Evolutionary conservation across 2,113 vertebrate species (phyloP).

Genomic region (Uropsilus gracilis): DNA sequence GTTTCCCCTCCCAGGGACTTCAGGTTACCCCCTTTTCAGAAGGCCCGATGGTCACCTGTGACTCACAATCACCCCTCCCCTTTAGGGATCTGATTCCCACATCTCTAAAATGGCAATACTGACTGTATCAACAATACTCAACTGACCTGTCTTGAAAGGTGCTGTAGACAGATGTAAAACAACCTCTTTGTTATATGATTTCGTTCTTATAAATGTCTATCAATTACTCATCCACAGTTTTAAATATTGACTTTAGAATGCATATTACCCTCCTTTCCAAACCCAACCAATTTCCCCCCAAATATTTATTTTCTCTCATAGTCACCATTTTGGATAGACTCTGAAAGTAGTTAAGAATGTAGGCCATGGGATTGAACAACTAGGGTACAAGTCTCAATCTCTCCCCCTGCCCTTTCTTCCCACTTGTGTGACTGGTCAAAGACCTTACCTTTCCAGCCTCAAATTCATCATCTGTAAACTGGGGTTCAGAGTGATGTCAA

Average conservation of each 20-base stretch:
- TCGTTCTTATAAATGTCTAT: neutral
- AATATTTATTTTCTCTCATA: neutral
- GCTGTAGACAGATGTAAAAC: neutral
- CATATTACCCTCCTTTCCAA: too few relatives aligned
- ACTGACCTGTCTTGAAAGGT: neutral
- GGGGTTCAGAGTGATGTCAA: neutral
- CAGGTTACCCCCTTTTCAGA: neutral
- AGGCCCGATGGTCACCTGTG: neutral
- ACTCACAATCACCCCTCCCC: neutral
- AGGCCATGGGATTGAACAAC: neutral
- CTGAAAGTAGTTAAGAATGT: neutral
- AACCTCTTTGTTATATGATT: neutral
- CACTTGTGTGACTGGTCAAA: neutral
- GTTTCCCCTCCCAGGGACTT: neutral
- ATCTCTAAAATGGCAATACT: neutral
- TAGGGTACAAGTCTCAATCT: neutral
- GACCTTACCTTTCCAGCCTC: neutral
- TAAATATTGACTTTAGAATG: neutral
- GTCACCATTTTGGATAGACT: neutral
- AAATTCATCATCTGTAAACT: neutral
- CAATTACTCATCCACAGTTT: neutral
- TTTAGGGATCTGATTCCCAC: neutral
- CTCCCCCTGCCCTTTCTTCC: too few relatives aligned
- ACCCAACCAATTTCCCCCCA: neutral
- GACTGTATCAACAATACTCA: neutral